Percentiles rank a stretch among this genome's conserved stretches.
These are phyloP conservation scores for Hoplostethus atlanticus DNA, from an alignment of 2,797 vertebrate species.

Conservation along the genomic window DNA sequence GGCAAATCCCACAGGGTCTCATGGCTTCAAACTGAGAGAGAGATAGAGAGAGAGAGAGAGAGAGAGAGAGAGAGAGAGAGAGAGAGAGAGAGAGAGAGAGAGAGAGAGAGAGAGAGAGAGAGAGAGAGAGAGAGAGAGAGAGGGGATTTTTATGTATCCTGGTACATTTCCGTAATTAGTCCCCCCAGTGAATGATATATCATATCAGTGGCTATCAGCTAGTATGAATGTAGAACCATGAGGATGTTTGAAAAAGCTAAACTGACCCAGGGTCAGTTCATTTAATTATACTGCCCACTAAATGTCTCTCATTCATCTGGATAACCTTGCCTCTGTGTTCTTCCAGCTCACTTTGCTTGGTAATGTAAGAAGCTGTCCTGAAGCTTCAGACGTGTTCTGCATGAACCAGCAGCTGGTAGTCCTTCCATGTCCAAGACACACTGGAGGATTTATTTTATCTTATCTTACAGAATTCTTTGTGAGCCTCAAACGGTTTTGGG, in stretches of 20 bases:
- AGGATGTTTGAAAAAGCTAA: conserved; percentile 57
- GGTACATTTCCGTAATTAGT: conserved; percentile 60
- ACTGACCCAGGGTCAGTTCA: conserved; percentile 64
- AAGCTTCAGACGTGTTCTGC: conserved; percentile 44
- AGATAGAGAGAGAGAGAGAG: background rate
- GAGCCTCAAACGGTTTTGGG: no score
- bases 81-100: background rate
- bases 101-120: background rate
- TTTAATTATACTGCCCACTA: conserved; percentile 73
- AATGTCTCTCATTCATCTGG: conserved; percentile 74
- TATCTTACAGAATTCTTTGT: no score
- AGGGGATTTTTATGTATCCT: conserved; percentile 34
- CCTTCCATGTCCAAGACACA: conserved; percentile 19
- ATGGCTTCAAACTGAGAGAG: background rate
- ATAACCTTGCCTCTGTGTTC: conserved; percentile 66
- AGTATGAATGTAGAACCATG: conserved; percentile 60
- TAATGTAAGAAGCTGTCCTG: conserved; percentile 51
- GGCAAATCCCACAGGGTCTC: conserved; percentile 22
- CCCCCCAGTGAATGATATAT: conserved; percentile 60
- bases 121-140: conserved; percentile 16
- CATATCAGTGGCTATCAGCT: conserved; percentile 63
- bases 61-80: background rate
- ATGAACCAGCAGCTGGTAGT: conserved; percentile 13
- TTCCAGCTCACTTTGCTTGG: conserved; percentile 61
- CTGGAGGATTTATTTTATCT: background rate